Evolutionary conservation across 2,113 vertebrate genomes (phyloP).

Genomic region (Epinephelus lanceolatus): DNA sequence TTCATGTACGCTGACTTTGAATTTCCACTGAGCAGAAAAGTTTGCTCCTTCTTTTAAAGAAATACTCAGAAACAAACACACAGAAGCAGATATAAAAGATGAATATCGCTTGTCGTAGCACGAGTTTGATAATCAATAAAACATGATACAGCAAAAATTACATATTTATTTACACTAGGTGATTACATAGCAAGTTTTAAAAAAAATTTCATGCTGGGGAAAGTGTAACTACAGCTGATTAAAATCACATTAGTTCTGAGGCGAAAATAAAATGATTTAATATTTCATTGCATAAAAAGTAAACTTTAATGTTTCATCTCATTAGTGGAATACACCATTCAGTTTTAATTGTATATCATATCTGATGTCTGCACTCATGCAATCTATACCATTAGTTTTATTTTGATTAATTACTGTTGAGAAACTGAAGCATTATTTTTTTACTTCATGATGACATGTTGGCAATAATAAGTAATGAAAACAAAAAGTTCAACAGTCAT

Average conservation of each 20-base stretch:
- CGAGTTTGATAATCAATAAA: not conserved
- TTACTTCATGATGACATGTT: not conserved
- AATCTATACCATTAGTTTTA: not conserved
- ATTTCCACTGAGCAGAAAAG: not conserved
- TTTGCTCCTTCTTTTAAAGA: not conserved
- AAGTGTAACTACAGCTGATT: constrained; percentile 22
- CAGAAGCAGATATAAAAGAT: not conserved
- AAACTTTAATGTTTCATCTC: constrained; percentile 19
- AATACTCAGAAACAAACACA: too few species aligned
- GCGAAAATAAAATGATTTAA: constrained; percentile 33
- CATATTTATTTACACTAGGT: constrained; percentile 24
- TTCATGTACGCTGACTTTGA: not conserved
- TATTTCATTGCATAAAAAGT: constrained; percentile 31
- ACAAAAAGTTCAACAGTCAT: not conserved
- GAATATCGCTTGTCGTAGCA: not conserved
- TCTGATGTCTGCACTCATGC: not conserved
- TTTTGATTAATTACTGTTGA: not conserved
- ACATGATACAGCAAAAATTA: not conserved
- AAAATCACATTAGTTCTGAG: constrained; percentile 16
- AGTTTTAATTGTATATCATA: not conserved
- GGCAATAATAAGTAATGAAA: not conserved
- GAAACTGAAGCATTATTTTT: not conserved
- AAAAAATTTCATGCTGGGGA: not conserved
- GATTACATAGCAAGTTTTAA: not conserved
- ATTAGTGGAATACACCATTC: not conserved